Base-by-base conservation (phyloP, 2,797 vertebrate genomes). In the Fringilla coelebs region DNA sequence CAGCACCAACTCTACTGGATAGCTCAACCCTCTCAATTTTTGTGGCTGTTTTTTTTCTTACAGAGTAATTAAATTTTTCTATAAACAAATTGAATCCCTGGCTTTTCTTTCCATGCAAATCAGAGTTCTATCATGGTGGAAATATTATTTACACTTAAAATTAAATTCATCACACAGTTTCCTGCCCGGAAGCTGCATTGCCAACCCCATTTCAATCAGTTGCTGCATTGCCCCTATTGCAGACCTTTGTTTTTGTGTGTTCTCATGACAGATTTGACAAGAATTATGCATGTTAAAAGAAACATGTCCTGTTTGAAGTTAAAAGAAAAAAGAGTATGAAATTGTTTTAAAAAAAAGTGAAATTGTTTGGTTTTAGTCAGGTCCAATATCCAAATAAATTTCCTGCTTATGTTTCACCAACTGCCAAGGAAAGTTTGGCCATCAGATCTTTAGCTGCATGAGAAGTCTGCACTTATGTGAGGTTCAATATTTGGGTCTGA, bases 51-150 rank as follows among this genome's bases (percentile, higher is more conserved):
- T 78, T 66, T 40, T 17, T n/a, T 63, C 32, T 80, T 49, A 22
- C 5, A 57, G 61, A 25, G 41, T 40, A 80, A 88, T 88, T 92
- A 77, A 81, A 65, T 52, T 87, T 89, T 89, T 85, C 21, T 57
- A 32, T 40, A 82, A 82, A 89, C 26, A 93, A 84, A 71, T 1
- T 20, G 11, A 85, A 51, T 54, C 6, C 6, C 18, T 11, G 10
- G 5, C 58, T 89, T 95, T 78, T 28, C 10, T 55, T 94, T 78
- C n/a, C 58, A 83, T 80, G 81, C 61, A 90, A 93, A 88, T 93
- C 62, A 81, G 49, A 81, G 29, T 14, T 78, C 43, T 75, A 8
- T 51, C 41, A 26, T 91, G 40, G 61, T 72, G 46, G 49, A 91
- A 88, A 89, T 75, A 0, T 0, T 83, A 88, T 85, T 89, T 85